phyloP scores from a whole-genome alignment of 2,888 invertebrate species.

The Tachystola acroxantha region DNA sequence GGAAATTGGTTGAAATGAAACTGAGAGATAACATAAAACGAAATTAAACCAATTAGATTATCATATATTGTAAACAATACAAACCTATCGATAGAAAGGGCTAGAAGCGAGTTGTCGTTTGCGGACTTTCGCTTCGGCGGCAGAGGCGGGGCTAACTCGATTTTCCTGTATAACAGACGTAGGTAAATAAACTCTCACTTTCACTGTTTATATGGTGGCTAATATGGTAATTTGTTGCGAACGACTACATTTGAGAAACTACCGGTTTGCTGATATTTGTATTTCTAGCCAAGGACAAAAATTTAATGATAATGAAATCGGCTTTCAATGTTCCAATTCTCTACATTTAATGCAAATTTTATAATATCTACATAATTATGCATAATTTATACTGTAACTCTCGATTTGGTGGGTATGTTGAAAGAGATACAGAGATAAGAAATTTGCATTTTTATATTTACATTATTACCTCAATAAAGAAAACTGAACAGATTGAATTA shows the following conservation, averaged over 20 bases:
- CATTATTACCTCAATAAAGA: too few species aligned
- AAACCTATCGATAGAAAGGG: conserved; percentile 81
- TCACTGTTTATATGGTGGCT: neutral
- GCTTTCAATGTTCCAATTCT: neutral
- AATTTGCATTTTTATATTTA: too few species aligned
- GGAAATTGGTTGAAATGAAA: too few species aligned
- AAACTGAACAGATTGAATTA: too few species aligned
- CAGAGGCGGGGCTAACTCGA: conserved; percentile 86
- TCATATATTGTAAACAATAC: too few species aligned
- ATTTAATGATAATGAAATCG: neutral
- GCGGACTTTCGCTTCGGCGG: conserved; percentile 85
- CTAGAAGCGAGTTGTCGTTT: conserved; percentile 68
- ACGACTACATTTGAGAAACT: neutral
- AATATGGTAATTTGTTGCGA: neutral
- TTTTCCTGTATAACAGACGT: conserved; percentile 70
- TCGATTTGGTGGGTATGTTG: too few species aligned
- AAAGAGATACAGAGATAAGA: too few species aligned
- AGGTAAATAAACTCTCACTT: conserved; percentile 34
- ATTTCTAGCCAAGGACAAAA: neutral
- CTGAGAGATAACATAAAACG: too few species aligned
- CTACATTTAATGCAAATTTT: neutral
- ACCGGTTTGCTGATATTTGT: neutral
- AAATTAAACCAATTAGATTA: too few species aligned
- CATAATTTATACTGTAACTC: too few species aligned
- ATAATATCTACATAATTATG: too few species aligned